These are phyloP conservation scores for Luehdorfia chinensis DNA, from an alignment of 1,140 invertebrate species.

Conservation along the genomic window DNA sequence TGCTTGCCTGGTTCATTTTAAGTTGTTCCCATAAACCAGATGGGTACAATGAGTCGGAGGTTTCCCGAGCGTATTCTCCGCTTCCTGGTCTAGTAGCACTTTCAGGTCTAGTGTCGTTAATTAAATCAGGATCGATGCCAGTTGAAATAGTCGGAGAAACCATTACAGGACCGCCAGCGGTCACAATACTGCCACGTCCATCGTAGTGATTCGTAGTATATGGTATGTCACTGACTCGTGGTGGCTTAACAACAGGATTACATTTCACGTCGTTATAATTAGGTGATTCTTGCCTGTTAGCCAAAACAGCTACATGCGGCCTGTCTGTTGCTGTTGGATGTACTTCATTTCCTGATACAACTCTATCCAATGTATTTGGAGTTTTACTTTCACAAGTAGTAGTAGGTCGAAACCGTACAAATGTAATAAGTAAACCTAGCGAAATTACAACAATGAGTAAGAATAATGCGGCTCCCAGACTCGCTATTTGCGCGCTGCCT, in stretches of 20 bases:
- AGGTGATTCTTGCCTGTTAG: constrained; percentile 60
- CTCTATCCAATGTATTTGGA: constrained; percentile 83
- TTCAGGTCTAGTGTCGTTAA: constrained; percentile 85
- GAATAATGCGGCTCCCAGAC: constrained; percentile 88
- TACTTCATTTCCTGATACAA: constrained; percentile 80
- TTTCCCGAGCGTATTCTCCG: constrained; percentile 84
- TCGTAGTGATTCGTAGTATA: constrained; percentile 81
- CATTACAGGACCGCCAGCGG: constrained; percentile 77
- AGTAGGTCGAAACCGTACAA: constrained; percentile 83
- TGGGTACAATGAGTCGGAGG: constrained; percentile 83
- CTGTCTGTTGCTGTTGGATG: constrained; percentile 73
- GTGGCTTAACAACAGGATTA: constrained; percentile 84
- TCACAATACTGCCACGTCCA: constrained; percentile 79
- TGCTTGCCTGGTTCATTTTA: constrained; percentile 67
- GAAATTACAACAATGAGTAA: constrained; percentile 87
- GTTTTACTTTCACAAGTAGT: constrained; percentile 86
- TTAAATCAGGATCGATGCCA: constrained; percentile 89
- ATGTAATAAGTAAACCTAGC: constrained; percentile 84
- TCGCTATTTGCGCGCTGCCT: constrained; percentile 90
- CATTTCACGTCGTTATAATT: constrained; percentile 76
- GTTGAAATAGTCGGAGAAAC: constrained; percentile 84
- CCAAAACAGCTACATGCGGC: constrained; percentile 64
- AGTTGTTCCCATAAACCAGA: constrained; percentile 83
- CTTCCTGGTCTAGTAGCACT: constrained; percentile 77
- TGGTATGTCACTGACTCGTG: constrained; percentile 80